Base-by-base conservation (phyloP, 2,888 invertebrate genomes). In the Tinea pellionella region DNA sequence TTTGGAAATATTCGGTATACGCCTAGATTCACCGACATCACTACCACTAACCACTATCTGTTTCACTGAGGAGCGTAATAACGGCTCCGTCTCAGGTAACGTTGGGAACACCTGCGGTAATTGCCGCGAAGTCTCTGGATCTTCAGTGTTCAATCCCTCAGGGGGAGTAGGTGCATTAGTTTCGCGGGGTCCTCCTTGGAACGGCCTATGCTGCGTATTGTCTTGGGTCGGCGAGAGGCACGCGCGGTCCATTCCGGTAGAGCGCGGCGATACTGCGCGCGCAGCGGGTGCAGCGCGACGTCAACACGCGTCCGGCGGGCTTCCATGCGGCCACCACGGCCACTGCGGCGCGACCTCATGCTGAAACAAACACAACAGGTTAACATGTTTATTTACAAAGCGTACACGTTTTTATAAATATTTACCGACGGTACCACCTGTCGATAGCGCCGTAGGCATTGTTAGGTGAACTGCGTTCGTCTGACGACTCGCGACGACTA, bases 271-370 rank as follows among this genome's bases (percentile, higher is more conserved):
- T 72, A 73, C 66, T 75, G 78, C 72, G 77, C 78, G 70, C 78
- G 80, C 79, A 77, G 68, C 77, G 76, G 66, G 72, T 75, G 78
- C 79, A 77, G 76, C 81, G 81, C 80, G 69, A 69, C 69, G 64
- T 80, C 77, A 84, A 73, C 83, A 77, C 74, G 69, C 70, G 80
- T 16, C 9, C 57, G 56, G 79, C 78, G 79, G 75, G 78, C 84
- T 84, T 79, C 85, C 86, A 85, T 86, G 82, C 86, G 86, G 80
- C 73, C 74, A 76, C 80, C 77, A 75, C 84, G 63, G 59, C 61
- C 77, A 74, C 78, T 70, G 78, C 81, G 78, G 72, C 80, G 79
- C 74, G 84, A 85, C 84, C 81, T 87, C 86, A 87, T 87, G 84
- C 86, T 87, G 82, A 3, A 79, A 83, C 66, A 69, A 65, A 61